These are phyloP conservation scores for Lasioglossum baleicum DNA, from an alignment of 1,140 invertebrate species.

Conservation along the genomic window DNA sequence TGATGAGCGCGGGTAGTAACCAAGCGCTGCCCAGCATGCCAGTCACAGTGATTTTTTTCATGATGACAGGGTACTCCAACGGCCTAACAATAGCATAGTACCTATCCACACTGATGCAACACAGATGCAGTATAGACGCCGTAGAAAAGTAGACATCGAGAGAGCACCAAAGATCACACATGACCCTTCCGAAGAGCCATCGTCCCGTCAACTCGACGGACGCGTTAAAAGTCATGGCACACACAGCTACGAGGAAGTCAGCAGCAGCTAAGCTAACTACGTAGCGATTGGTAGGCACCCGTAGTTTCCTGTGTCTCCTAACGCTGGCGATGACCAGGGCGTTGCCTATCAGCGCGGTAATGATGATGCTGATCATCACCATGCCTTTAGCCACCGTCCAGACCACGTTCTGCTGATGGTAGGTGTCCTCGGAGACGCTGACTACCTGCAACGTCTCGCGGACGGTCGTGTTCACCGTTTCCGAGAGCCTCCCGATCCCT, in stretches of 20 bases:
- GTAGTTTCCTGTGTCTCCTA: constrained; percentile 88
- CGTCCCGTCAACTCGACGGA: constrained; percentile 89
- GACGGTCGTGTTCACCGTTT: constrained; percentile 20
- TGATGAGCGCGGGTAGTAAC: constrained; percentile 94
- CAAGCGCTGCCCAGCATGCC: constrained; percentile 93
- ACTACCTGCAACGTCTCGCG: not conserved
- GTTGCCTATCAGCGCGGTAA: constrained; percentile 89
- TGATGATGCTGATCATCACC: constrained; percentile 86
- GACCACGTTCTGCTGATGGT: constrained; percentile 28
- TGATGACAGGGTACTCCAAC: constrained; percentile 92
- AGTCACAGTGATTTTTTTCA: constrained; percentile 89
- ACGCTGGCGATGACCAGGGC: constrained; percentile 89
- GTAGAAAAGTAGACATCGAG: constrained; percentile 97
- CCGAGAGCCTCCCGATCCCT: constrained; percentile 9
- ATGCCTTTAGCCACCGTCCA: constrained; percentile 79
- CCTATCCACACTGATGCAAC: constrained; percentile 96
- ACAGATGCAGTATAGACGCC: constrained; percentile 95
- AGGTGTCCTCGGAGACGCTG: not conserved
- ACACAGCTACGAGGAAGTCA: constrained; percentile 94
- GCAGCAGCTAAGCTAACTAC: constrained; percentile 95
- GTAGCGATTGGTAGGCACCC: constrained; percentile 95
- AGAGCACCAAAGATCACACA: constrained; percentile 97
- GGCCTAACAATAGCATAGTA: constrained; percentile 95
- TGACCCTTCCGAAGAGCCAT: constrained; percentile 93
- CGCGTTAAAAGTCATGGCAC: constrained; percentile 98